Base-by-base conservation (phyloP, 2,888 invertebrate genomes). In the Drosophila helvetica region DNA sequence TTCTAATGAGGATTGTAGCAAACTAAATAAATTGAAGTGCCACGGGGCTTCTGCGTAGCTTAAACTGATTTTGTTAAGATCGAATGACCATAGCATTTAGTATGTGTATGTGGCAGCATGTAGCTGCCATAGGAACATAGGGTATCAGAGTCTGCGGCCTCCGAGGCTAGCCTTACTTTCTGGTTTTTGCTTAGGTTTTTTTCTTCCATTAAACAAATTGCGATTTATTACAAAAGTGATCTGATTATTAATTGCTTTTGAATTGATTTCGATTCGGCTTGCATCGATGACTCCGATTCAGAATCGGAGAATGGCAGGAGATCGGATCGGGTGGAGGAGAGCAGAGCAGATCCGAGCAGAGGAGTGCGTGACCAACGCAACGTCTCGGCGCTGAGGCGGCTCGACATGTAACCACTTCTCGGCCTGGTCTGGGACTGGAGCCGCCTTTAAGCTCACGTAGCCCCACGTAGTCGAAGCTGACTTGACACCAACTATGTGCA, bases 151-250 rank as follows among this genome's bases (percentile, higher is more conserved):
- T 7, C 10, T 17, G 17, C 22, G 9, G 12, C 5, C n/a, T 22
- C n/a, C 18, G 22, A 22, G 9, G 6, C 10, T n/a, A 2, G 6
- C 15, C 6, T 38, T 38, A 38, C n/a, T 38, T 33, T 62, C 53
- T 45, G 22, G 46, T 59, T 70, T 71, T 79, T 70, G 75, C 71
- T 80, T 78, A 74, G 65, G 38, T 63, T 68, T 75, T 61, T 76
- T 65, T 62, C 70, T 59, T 57, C 45, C 19, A 59, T 74, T 78
- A 69, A 78, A 81, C 81, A 75, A 83, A 87, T 82, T 85, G 87
- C 82, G 85, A 84, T 84, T 84, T 87, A 87, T 85, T 85, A 75
- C 73, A 87, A 80, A 66, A 87, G 73, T 80, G 78, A 87, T 82
- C 79, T 80, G 80, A 75, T 80, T 80, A 78, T 86, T 80, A 86